These are phyloP conservation scores for cat (Felis catus) DNA, from an alignment of 2,113 vertebrate genomes.

Conservation along the genomic window DNA sequence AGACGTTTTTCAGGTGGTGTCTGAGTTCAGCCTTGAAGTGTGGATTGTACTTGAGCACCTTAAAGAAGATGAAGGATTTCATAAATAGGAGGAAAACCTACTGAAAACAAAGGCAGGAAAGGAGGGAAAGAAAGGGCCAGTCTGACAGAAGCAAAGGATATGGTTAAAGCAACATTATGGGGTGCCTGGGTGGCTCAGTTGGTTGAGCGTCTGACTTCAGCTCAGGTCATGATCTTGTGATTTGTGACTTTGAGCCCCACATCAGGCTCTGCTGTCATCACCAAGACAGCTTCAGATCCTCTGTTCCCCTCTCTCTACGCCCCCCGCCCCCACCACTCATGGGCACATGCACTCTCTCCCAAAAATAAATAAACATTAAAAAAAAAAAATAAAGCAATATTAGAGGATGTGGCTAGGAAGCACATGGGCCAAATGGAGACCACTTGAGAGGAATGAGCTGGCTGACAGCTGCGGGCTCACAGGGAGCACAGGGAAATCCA, in stretches of 20 bases:
- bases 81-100: background rate
- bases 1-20: background rate
- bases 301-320: too few relatives aligned
- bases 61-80: background rate
- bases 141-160: background rate
- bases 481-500: background rate
- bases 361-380: too few relatives aligned
- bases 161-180: background rate
- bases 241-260: too few relatives aligned
- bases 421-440: background rate
- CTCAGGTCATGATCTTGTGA: too few relatives aligned
- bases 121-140: background rate
- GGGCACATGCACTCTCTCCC: too few relatives aligned
- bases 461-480: background rate
- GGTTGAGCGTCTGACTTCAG: too few relatives aligned
- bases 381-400: background rate
- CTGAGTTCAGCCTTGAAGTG: background rate
- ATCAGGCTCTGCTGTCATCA: too few relatives aligned
- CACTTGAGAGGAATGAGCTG: background rate
- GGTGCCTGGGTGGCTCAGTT: too few relatives aligned
- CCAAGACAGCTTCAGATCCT: too few relatives aligned
- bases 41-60: background rate
- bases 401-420: background rate
- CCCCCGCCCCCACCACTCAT: too few relatives aligned
- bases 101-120: background rate